Base-by-base conservation (phyloP, 2,888 invertebrate genomes). In the Aspidiotus rigidus region DNA sequence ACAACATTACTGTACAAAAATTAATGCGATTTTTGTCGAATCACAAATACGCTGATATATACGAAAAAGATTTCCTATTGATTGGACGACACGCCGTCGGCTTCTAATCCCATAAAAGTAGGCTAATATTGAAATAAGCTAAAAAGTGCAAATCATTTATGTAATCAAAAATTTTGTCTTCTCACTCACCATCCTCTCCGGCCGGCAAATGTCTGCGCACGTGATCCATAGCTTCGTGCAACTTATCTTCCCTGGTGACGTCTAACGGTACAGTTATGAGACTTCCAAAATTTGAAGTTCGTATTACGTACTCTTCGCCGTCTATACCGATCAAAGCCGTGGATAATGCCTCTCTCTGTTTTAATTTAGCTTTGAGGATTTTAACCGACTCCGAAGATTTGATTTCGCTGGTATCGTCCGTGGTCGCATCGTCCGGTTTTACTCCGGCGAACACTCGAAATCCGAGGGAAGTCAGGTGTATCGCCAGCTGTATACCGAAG, bases 191-290 rank as follows among this genome's bases (percentile, higher is more conserved):
- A 77, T 89, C 88, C 80, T 90, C 89, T 55, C 89, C 89, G 63
- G 89, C 88, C 71, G 89, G 90, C 75, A 90, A 79, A 80, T 90
- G 89, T 64, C 88, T 86, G 16, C 89, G 85, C 72, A 90, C 86
- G 17, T 86, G 85, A 73, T 88, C 85, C 13, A 89, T 88, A 8
- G 89, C 88, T 78, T 89, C 89, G 72, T 88, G 88, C 60, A 90
- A 78, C 73, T 88, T 80, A 77, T 90, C 90, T 78, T 90, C 90
- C 56, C 90, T 82, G 0, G 88, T 89, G 16, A 90, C 88, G 76
- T 91, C 90, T 74, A 90, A 78, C 63, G 88, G 86, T 74, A 90
- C 79, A 7, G 88, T 86, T 70, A 87, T 84, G 64, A 90, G 62
- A 17, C 74, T 74, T 7, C 75, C 74, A 40, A 69, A 70, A 83